Base-by-base conservation (phyloP, 2,797 vertebrate genomes). In the Parauchenoglanis punctatus region DNA sequence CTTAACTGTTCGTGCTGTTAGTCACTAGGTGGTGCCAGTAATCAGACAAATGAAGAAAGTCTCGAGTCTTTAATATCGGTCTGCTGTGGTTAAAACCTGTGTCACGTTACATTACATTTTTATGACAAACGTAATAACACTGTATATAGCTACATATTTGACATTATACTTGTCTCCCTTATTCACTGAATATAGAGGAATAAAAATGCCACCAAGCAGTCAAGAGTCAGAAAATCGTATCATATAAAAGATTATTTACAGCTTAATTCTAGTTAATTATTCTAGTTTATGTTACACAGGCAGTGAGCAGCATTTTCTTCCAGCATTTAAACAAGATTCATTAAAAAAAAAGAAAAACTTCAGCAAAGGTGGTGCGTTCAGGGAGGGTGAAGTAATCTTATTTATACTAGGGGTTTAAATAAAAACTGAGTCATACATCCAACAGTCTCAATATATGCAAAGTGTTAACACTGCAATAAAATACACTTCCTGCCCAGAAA, bases 11-110 rank as follows among this genome's bases (percentile, higher is more conserved):
- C 40, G 49, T 49, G 49, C 28, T 28, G 46, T 35, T 54, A 10
- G 61, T 52, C 87, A 88, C 78, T 86, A 86, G 87, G 80, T 88
- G 87, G 87, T 6, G 84, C 78, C 61, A 83, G 1, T 28, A 15
- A 35, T 76, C 58, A 88, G 67, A 54, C 28, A 61, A 59, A 11
- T 49, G 46, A 70, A 67, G 49, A 58, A 58, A 58, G 20, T 35
- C 28, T n/a, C 49, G 7, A 25, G 46, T 40, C 70, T 77, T 46
- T 8, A n/a, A 52, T 10, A 54, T 31, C 11, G n/a, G 7, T 12
- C 44, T 13, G 5, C 17, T 20, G 13, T 54, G 25, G 25, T 1
- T 54, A 28, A 10, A 40, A 40, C 40, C 40, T 40, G 40, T 3
- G 35, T 35, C 35, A 35, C 35, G 3, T 40, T 4, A 40, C 40